A percentile compares a stretch with the other conserved stretches of the same genome.
Evolutionary conservation across 1,140 invertebrate species (phyloP).

Genomic region (Bradynema listronoti): DNA sequence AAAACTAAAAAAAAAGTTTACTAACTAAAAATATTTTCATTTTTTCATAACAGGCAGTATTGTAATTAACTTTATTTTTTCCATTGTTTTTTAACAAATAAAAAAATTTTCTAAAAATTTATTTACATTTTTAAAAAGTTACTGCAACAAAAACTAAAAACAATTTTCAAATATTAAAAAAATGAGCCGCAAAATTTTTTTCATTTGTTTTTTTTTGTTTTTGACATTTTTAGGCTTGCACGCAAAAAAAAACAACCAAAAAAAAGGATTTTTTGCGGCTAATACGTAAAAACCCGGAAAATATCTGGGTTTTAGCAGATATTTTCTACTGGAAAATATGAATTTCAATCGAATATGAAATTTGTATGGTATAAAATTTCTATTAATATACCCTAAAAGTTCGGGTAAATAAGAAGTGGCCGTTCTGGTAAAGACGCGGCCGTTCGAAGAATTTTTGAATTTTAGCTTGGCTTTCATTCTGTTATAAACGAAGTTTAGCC

Average conservation of each 20-base stretch:
- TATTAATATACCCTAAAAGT: too few species aligned
- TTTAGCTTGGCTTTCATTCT: too few species aligned
- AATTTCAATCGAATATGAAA: neutral
- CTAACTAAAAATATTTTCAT: neutral
- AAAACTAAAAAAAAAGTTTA: neutral
- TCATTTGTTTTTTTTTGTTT: too few species aligned
- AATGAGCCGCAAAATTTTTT: neutral
- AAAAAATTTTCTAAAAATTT: neutral
- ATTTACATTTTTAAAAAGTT: neutral
- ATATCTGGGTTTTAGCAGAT: neutral
- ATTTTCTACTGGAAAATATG: neutral
- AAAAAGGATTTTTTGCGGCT: neutral
- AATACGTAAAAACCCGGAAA: neutral
- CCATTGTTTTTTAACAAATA: neutral
- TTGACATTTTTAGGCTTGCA: neutral
- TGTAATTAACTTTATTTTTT: slow-evolving; percentile 1
- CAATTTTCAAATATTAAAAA: neutral
- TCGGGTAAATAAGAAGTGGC: too few species aligned
- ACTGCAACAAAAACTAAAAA: neutral
- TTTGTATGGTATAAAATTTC: neutral
- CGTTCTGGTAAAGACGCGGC: too few species aligned
- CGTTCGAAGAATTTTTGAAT: too few species aligned
- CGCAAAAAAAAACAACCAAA: neutral
- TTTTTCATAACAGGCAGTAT: neutral
- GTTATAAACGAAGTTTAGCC: too few species aligned